Evolutionary conservation across 2,797 vertebrate genomes (phyloP).

Genomic region (Hemibagrus guttatus): DNA sequence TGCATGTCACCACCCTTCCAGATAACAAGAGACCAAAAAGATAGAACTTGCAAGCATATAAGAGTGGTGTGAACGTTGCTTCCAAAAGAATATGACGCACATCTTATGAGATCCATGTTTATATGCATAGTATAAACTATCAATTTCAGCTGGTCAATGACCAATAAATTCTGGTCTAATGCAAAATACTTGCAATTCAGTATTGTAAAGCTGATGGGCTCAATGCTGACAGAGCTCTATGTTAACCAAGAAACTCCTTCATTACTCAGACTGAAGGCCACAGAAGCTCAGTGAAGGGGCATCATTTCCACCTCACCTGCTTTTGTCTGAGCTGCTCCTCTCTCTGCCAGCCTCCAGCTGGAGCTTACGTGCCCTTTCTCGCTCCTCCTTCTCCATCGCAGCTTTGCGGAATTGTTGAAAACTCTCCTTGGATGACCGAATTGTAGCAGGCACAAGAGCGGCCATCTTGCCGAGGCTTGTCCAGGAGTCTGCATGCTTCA

Average conservation of each 20-base stretch:
- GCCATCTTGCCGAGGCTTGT: constrained; percentile 77
- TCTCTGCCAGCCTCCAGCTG: constrained; percentile 62
- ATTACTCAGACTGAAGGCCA: not conserved
- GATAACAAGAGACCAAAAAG: not conserved
- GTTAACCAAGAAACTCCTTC: not conserved
- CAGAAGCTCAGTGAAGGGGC: not conserved
- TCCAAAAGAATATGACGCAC: not conserved
- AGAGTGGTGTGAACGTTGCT: not conserved
- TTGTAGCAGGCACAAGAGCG: constrained; percentile 61
- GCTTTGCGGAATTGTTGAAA: constrained; percentile 87
- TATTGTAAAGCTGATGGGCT: not conserved
- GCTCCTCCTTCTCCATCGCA: constrained; percentile 83
- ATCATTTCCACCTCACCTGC: constrained; percentile 69
- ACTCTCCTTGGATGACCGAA: constrained; percentile 84
- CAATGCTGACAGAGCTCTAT: not conserved
- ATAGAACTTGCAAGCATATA: not conserved
- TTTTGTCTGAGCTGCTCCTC: constrained; percentile 63
- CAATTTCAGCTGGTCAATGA: not conserved
- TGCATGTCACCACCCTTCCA: not conserved
- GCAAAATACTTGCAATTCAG: not conserved
- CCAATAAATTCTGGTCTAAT: not conserved
- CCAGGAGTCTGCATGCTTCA: constrained; percentile 86
- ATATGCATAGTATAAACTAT: not conserved
- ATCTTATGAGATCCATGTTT: not conserved
- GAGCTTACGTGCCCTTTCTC: constrained; percentile 72